These are phyloP conservation scores for Torymus tubicola DNA, from an alignment of 2,888 invertebrate genomes.

Conservation along the genomic window DNA sequence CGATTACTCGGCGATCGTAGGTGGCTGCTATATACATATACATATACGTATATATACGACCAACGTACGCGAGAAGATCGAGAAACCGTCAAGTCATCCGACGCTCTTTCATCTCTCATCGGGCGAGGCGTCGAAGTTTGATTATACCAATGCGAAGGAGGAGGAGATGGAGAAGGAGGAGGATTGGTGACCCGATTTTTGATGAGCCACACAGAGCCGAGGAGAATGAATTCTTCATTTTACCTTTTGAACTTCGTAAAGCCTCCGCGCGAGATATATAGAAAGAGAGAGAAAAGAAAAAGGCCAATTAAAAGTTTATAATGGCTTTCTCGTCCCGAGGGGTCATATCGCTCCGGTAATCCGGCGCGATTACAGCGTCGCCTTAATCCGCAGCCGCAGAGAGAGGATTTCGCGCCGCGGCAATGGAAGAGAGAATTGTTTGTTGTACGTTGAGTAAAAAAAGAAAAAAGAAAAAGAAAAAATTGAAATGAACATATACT, in stretches of 20 bases:
- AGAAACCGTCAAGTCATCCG: conserved; percentile 57
- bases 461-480: too few relatives aligned
- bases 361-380: conserved; percentile 48
- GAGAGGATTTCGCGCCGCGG: too few relatives aligned
- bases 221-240: conserved; percentile 47
- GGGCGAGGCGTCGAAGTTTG: too few relatives aligned
- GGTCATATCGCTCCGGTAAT: conserved; percentile 50
- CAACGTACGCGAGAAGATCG: conserved; percentile 60
- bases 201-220: conserved; percentile 39
- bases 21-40: too few relatives aligned
- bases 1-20: conserved; percentile 59
- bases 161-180: conserved; percentile 40
- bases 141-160: too few relatives aligned
- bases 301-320: conserved; percentile 56
- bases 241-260: conserved; percentile 38
- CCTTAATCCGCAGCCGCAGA: conserved; percentile 30
- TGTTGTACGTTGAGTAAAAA: too few relatives aligned
- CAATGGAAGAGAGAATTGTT: too few relatives aligned
- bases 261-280: neutral
- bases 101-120: conserved; percentile 11
- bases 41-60: too few relatives aligned
- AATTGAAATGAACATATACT: too few relatives aligned
- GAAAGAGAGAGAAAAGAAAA: conserved; percentile 19
- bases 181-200: conserved; percentile 62
- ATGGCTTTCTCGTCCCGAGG: conserved; percentile 45